phyloP scores from a whole-genome alignment of 2,797 vertebrate genomes.

The Anguilla pacifica region DNA sequence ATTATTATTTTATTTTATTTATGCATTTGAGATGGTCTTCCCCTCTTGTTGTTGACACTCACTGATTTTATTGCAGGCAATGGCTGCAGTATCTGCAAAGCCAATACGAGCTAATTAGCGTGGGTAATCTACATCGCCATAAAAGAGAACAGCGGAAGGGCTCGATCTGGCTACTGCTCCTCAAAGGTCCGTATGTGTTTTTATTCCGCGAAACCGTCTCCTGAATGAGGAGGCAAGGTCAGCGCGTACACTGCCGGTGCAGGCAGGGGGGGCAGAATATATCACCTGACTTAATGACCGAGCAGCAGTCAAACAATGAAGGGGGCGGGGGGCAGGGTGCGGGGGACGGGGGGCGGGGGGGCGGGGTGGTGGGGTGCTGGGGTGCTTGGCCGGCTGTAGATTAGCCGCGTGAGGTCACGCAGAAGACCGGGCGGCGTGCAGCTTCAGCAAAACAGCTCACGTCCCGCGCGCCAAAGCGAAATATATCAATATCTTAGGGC shows the following conservation, averaged over 20 bases:
- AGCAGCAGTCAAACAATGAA: neutral
- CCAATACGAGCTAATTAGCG: too few relatives aligned
- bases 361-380: neutral
- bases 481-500: constrained; percentile 14
- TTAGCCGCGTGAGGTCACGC: neutral
- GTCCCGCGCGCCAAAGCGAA: constrained; percentile 2
- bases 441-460: constrained; percentile 17
- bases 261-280: neutral
- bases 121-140: too few relatives aligned
- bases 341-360: neutral
- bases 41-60: neutral
- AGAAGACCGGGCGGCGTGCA: neutral
- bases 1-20: too few relatives aligned
- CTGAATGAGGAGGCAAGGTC: neutral
- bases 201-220: neutral
- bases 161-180: neutral
- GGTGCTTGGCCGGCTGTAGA: neutral
- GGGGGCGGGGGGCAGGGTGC: neutral
- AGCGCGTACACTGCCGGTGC: neutral
- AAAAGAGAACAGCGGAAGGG: neutral
- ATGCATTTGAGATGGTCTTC: too few relatives aligned
- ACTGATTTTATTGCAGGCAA: neutral
- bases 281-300: neutral
- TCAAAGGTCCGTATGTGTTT: neutral
- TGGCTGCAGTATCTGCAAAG: neutral